These are phyloP conservation scores for Yponomeuta plumbellus DNA, from an alignment of 2,888 invertebrate species.

Conservation along the genomic window DNA sequence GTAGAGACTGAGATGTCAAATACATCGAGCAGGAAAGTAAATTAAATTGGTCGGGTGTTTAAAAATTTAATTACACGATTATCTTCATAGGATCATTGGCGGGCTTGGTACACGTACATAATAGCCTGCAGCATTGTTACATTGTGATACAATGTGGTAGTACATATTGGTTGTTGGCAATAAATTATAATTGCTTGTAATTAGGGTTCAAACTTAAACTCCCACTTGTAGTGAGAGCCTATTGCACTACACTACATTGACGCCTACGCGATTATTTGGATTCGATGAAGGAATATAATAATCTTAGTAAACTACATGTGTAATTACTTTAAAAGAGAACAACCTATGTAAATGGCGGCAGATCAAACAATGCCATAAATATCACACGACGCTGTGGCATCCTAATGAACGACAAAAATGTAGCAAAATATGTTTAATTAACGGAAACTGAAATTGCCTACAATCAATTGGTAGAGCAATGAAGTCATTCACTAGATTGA, in stretches of 20 bases:
- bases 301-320: not conserved
- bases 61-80: not conserved
- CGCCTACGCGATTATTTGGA: not conserved
- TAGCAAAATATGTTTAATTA: conserved; percentile 12
- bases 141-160: not conserved
- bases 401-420: conserved; percentile 1
- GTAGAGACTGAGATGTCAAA: conserved; percentile 3
- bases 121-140: not conserved
- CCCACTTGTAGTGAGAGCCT: not conserved
- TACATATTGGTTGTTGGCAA: not conserved
- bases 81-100: not conserved
- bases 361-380: not conserved
- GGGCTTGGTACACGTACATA: not conserved
- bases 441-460: conserved; percentile 10
- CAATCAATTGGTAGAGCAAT: conserved; percentile 16
- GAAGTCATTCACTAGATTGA: conserved; percentile 44
- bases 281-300: not conserved
- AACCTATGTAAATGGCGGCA: not conserved
- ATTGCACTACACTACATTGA: not conserved
- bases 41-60: conserved; percentile 2
- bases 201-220: not conserved
- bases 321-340: not conserved
- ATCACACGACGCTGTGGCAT: not conserved
- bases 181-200: not conserved
- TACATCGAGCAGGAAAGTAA: not conserved